A percentile compares a stretch with the other conserved stretches of the same genome.
Conservation (phyloP, 2,888 invertebrate genomes). For the Eupithecia tripunctaria region DNA sequence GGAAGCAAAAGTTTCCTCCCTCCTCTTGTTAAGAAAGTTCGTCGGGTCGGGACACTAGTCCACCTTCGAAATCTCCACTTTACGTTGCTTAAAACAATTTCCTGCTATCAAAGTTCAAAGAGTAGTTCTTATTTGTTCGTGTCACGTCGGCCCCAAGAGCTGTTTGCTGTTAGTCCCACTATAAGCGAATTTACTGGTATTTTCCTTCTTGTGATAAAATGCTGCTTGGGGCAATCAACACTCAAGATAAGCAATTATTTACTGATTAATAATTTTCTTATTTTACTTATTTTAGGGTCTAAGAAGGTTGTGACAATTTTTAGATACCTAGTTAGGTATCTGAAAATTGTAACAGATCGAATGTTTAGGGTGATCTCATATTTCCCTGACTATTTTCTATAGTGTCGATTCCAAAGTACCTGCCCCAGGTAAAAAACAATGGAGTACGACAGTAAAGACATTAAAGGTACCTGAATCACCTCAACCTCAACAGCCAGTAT, state of each 20-base stretch:
- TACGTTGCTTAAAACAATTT: conserved; percentile 74
- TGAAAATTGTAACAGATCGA: not conserved
- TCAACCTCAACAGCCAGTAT: too few relatives aligned
- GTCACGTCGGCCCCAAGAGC: conserved; percentile 71
- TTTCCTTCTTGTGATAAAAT: conserved; percentile 56
- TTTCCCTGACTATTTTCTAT: not conserved
- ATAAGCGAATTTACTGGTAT: conserved; percentile 71
- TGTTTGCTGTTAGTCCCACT: conserved; percentile 71
- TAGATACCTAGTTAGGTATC: not conserved
- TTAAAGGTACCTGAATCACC: too few relatives aligned
- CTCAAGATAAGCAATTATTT: not conserved
- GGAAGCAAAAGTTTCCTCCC: conserved; percentile 40
- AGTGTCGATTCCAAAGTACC: not conserved
- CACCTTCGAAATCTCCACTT: conserved; percentile 67
- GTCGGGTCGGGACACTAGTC: conserved; percentile 51
- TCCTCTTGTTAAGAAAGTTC: conserved; percentile 47
- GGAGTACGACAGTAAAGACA: too few relatives aligned
- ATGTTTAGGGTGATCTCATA: not conserved
- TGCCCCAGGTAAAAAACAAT: not conserved
- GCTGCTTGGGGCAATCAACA: conserved; percentile 30
- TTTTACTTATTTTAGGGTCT: not conserved
- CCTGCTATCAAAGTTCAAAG: conserved; percentile 71
- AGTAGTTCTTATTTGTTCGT: conserved; percentile 73
- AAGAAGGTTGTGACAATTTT: not conserved
- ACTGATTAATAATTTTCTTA: not conserved